Conservation (phyloP, 2,113 vertebrate genomes). For the Eptatretus burgeri region DNA sequence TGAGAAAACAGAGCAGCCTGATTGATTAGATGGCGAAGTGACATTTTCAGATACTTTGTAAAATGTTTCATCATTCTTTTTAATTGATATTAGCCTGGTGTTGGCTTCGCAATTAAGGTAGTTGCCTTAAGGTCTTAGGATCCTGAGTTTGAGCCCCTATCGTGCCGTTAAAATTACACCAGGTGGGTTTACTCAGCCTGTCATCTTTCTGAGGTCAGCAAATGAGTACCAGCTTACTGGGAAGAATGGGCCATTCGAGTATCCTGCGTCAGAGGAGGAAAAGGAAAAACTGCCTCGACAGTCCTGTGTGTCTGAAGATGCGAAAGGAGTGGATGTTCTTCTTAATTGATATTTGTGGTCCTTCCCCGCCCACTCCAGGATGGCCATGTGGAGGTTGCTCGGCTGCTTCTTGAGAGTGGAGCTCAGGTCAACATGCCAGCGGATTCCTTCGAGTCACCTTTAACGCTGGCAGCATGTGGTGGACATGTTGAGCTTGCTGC, state of each 20-base stretch:
- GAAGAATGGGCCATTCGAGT: background rate
- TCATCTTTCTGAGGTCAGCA: no score
- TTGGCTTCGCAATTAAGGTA: no score
- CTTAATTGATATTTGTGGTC: background rate
- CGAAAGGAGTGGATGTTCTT: no score
- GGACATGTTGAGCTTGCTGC: conserved; percentile 83
- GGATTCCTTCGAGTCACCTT: conserved; percentile 82
- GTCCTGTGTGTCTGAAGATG: background rate
- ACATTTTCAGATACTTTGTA: no score
- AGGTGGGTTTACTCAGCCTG: no score
- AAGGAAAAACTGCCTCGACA: background rate
- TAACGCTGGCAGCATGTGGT: conserved; percentile 78
- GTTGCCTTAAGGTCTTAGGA: no score
- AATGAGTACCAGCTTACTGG: no score
- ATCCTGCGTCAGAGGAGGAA: background rate
- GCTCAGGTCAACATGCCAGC: conserved; percentile 98
- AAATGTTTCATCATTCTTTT: no score
- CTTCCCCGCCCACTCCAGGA: conserved; percentile 24
- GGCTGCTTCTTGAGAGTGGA: conserved; percentile 81
- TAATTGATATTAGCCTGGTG: background rate
- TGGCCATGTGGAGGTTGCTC: conserved; percentile 85
- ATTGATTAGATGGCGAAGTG: no score
- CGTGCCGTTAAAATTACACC: no score
- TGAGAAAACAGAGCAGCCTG: background rate
- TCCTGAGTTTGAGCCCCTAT: no score